These are phyloP conservation scores for Ibidorhyncha struthersii DNA, from an alignment of 2,113 vertebrate species.

Conservation along the genomic window DNA sequence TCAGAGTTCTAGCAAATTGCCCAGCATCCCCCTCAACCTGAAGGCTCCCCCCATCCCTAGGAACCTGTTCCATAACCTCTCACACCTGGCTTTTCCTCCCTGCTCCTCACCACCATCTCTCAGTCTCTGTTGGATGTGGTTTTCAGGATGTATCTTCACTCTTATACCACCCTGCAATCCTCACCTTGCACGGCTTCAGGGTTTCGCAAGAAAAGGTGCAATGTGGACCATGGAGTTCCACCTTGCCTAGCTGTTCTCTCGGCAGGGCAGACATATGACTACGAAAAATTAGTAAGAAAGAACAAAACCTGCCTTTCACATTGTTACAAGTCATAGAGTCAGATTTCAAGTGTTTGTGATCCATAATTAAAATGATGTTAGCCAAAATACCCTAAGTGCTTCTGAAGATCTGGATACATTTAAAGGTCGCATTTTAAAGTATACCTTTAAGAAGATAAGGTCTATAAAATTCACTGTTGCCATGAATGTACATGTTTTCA, in stretches of 20 bases:
- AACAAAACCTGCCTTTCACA: background rate
- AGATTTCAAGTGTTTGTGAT: background rate
- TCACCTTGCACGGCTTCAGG: background rate
- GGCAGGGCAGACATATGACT: background rate
- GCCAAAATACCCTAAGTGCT: rapidly evolving
- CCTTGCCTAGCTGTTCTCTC: background rate
- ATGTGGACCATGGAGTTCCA: background rate
- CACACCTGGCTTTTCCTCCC: background rate
- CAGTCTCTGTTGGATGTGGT: background rate
- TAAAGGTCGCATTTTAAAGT: background rate
- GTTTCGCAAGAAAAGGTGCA: background rate
- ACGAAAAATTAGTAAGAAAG: background rate
- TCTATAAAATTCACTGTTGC: background rate
- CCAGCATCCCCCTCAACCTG: background rate
- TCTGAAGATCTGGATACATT: background rate
- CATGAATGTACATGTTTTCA: background rate
- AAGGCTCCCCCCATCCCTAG: background rate
- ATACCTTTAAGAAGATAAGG: background rate
- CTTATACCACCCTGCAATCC: background rate
- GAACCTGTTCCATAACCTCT: background rate
- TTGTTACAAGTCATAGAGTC: background rate
- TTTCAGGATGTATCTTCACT: background rate
- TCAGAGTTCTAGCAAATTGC: background rate
- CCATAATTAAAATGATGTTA: background rate
- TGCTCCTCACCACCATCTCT: background rate